Conservation (phyloP, 2,888 invertebrate species). For the Stegophylla sp. region DNA sequence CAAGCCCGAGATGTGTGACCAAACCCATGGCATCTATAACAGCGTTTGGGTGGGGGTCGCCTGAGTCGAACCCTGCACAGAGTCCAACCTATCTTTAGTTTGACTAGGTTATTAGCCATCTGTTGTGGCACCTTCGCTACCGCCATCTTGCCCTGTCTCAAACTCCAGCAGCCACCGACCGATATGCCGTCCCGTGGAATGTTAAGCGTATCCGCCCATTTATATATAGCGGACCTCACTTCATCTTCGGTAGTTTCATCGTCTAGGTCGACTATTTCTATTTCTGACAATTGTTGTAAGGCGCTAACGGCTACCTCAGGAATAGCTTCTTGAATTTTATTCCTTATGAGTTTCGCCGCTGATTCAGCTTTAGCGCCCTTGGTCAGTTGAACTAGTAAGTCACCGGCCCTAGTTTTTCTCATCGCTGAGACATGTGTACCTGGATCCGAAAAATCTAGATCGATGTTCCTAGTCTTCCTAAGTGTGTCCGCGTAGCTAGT, state of each 20-base stretch:
- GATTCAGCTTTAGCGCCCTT: not conserved
- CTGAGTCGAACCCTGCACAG: not conserved
- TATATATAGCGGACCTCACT: not conserved
- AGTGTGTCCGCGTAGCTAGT: not conserved
- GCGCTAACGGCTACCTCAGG: not conserved
- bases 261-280: not conserved
- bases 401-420: not conserved
- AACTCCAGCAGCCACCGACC: not conserved
- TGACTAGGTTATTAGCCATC: not conserved
- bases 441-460: not conserved
- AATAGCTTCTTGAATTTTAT: not conserved
- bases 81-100: not conserved
- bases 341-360: not conserved
- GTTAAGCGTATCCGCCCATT: no score
- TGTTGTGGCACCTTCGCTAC: no score
- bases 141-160: not conserved
- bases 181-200: rapidly evolving
- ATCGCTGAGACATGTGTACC: not conserved
- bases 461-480: not conserved
- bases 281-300: not conserved
- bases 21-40: not conserved
- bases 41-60: not conserved
- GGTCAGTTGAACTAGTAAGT: not conserved
- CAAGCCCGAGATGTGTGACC: not conserved
- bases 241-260: not conserved